phyloP scores from a whole-genome alignment of 2,113 vertebrate genomes.

The Todiramphus saurophagus region DNA sequence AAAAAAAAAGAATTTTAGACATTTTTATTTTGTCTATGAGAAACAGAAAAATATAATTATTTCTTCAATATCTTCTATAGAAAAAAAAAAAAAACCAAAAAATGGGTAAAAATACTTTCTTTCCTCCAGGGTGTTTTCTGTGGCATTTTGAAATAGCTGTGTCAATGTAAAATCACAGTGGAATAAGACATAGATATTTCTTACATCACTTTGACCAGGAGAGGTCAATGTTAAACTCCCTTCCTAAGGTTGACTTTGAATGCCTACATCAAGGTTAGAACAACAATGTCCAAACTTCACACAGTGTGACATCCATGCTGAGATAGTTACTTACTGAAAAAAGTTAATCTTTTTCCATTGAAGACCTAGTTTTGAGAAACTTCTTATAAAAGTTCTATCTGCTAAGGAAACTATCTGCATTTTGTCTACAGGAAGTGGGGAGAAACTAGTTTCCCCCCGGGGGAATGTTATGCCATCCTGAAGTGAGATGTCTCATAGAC shows the following conservation, averaged over 20 bases:
- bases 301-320: background rate
- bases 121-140: accelerated
- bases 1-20: too few relatives aligned
- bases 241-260: background rate
- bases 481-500: background rate
- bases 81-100: too few relatives aligned
- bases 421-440: background rate
- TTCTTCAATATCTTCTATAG: background rate
- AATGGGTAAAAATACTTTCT: too few relatives aligned
- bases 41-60: background rate
- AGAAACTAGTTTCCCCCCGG: background rate
- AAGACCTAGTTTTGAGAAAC: background rate
- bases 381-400: background rate
- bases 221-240: background rate
- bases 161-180: background rate
- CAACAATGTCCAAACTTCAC: background rate
- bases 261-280: background rate
- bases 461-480: background rate
- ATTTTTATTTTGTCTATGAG: background rate
- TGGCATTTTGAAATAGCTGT: background rate
- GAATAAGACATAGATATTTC: background rate
- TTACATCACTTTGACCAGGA: background rate
- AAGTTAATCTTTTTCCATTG: background rate
- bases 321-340: background rate
- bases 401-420: background rate